Base-by-base conservation (phyloP, 2,113 vertebrate species). In the Glaucomys volans region DNA sequence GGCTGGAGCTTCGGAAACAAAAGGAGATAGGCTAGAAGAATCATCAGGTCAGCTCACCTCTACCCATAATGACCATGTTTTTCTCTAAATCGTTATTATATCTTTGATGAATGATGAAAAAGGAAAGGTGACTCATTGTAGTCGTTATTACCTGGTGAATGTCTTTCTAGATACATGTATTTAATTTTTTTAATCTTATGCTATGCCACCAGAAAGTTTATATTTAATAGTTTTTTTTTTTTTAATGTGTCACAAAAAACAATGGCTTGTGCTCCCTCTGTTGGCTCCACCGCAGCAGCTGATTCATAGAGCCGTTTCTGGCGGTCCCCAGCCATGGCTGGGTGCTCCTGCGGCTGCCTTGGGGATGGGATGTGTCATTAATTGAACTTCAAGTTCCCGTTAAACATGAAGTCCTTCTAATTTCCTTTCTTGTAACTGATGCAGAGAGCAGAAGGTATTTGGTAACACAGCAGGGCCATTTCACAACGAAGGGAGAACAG, bases 231-330 rank as follows among this genome's bases (percentile, higher is more conserved):
- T 96, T 97, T n/a, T 82, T 90, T 90, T 59, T 57, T 89, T 52
- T 79, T 59, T 52, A 32, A 97, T 84, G 4, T 87, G 72, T 96
- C 47, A 94, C 87, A 90, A 92, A 97, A 97, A 90, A 88, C 96
- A 96, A 96, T 95, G 94, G 90, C 96, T 96, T 97, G 96, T 98
- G 95, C 97, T 98, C 97, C 97, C 98, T 98, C 98, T 98, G 97
- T 98, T 98, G 98, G 97, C 57, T 98, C 98, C 80, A 74, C 82
- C 93, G 94, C 81, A 91, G 81, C 79, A 97, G 95, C 88, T 95
- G 80, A 96, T 96, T 97, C 96, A 89, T 81, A 95, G 96, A 95
- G 47, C 95, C 20, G 64, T n/a, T 96, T 97, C 90, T 97, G 92
- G 92, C 98, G 95, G 97, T 94, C 59, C 94, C 97, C 95, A 92